Evolutionary conservation across 2,888 invertebrate species (phyloP), one percentile per base, ranked within the genome.

Genomic region (Protodeltote pygarga): DNA sequence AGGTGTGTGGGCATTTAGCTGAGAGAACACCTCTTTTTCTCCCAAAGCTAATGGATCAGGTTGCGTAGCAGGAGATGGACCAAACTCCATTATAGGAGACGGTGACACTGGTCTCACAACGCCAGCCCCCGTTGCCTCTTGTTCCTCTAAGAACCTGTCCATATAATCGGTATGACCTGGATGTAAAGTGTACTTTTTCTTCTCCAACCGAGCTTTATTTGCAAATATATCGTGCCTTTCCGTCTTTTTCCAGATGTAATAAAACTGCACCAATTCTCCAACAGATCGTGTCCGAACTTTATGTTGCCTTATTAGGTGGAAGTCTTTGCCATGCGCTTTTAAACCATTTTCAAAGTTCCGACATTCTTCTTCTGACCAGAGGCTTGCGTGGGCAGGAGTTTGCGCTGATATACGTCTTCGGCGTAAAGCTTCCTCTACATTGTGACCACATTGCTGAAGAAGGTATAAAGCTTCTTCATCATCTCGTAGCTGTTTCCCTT

Each of bases 291-390:
- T 98, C 71, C 97, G 94, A 31, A 99, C 98, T 93, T 98, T 98
- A 78, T 97, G 95, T 79, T 97, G 97, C 74, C 98, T 96, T 77
- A 99, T 99, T 60, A 96, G 93, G 81, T 97, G 96, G 83, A 99
- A 99, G 87, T 99, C 98, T 92, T 99, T 99, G 17, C 99, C 99
- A 77, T 97, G 98, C 47, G 95, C 95, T 77, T 98, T 94, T 5
- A 99, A 94, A 23, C 99, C 99, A 75, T 96, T 96, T 93, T 99
- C 99, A 89, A 99, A 99, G 84, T 98, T 97, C 42, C 97, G 94
- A 85, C 98, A 98, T 81, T 99, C 99, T 76, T 98, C 98, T 82
- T 99, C 98, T 1, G 98, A 98, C 98, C 99, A 99, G 2, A 97
- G 93, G 72, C 96, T 97, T 0, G 95, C 94, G 71, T 96, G 96